These are phyloP conservation scores for Cuculus canorus DNA, from an alignment of 2,797 vertebrate genomes.

Conservation along the genomic window DNA sequence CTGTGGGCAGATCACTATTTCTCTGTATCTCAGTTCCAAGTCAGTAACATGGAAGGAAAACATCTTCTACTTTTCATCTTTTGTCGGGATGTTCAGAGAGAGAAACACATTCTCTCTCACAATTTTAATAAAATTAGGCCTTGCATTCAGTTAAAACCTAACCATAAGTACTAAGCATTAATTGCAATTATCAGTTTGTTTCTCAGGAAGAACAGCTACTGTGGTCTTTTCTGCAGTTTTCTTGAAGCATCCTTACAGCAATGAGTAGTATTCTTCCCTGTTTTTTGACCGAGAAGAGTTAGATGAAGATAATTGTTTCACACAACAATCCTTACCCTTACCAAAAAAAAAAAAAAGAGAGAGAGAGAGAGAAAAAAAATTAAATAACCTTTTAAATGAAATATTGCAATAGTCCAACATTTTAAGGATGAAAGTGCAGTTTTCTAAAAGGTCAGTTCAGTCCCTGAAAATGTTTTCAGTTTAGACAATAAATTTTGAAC, in stretches of 20 bases:
- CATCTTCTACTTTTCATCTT: background rate
- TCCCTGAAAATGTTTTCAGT: slow-evolving; percentile 73
- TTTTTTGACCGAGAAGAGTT: slow-evolving; percentile 40
- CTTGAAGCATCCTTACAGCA: background rate
- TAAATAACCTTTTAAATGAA: slow-evolving; percentile 80
- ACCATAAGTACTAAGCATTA: slow-evolving; percentile 21
- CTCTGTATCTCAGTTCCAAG: background rate
- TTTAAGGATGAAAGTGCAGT: slow-evolving; percentile 73
- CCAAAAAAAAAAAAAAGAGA: background rate
- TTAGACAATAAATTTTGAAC: slow-evolving; percentile 74
- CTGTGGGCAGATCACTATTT: background rate
- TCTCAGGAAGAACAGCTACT: background rate
- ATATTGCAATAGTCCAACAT: slow-evolving; percentile 69
- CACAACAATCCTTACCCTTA: slow-evolving; percentile 54
- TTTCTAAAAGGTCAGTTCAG: slow-evolving; percentile 77
- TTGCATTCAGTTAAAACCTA: background rate
- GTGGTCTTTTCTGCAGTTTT: background rate
- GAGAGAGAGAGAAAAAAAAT: slow-evolving; percentile 9
- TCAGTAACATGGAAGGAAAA: background rate
- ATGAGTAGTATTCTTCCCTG: background rate
- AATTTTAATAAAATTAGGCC: background rate
- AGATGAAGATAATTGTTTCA: slow-evolving; percentile 12
- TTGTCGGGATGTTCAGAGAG: background rate
- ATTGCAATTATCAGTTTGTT: background rate
- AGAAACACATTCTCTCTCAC: background rate